These are phyloP conservation scores for Scaptomyza hsui DNA, from an alignment of 1,140 invertebrate genomes.

Conservation along the genomic window DNA sequence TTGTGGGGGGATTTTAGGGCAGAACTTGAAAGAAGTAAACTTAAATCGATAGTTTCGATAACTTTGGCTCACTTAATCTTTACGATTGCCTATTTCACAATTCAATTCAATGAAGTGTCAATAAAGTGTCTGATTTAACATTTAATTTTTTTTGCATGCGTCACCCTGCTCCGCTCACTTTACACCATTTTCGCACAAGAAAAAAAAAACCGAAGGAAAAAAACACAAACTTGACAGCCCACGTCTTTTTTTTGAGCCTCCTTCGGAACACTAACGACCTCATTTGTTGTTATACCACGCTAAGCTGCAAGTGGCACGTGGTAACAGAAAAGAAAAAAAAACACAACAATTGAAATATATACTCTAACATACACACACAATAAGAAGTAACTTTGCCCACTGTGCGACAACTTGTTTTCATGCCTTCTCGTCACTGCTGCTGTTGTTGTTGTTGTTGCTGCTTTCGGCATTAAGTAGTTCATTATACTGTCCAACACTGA, in stretches of 20 bases:
- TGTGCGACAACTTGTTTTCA: slow-evolving; percentile 57
- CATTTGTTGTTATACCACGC: slow-evolving; percentile 44
- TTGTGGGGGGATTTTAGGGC: slow-evolving; percentile 22
- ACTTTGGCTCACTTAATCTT: slow-evolving; percentile 25
- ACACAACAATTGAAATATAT: slow-evolving; percentile 5
- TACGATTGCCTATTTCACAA: slow-evolving; percentile 20
- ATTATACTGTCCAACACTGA: slow-evolving; percentile 61
- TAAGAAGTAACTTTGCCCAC: slow-evolving; percentile 26
- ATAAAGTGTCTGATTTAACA: slow-evolving; percentile 24
- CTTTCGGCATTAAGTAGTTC: slow-evolving; percentile 66
- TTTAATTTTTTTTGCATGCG: slow-evolving; percentile 39
- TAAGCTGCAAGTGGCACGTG: slow-evolving; percentile 57
- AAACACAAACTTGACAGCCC: slow-evolving; percentile 16
- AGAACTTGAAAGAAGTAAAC: neutral
- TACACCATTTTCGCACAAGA: slow-evolving; percentile 23
- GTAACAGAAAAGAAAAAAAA: slow-evolving; percentile 26
- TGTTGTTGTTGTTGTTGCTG: slow-evolving; percentile 3
- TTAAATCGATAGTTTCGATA: slow-evolving; percentile 16
- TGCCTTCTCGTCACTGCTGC: slow-evolving; percentile 22
- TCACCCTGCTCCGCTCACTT: slow-evolving; percentile 23
- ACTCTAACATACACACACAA: neutral
- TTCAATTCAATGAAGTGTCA: slow-evolving; percentile 35
- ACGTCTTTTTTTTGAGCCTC: slow-evolving; percentile 26
- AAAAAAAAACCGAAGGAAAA: slow-evolving; percentile 31
- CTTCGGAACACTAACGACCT: slow-evolving; percentile 29